Conservation (phyloP, 2,113 vertebrate genomes). For the Neogale vison region DNA sequence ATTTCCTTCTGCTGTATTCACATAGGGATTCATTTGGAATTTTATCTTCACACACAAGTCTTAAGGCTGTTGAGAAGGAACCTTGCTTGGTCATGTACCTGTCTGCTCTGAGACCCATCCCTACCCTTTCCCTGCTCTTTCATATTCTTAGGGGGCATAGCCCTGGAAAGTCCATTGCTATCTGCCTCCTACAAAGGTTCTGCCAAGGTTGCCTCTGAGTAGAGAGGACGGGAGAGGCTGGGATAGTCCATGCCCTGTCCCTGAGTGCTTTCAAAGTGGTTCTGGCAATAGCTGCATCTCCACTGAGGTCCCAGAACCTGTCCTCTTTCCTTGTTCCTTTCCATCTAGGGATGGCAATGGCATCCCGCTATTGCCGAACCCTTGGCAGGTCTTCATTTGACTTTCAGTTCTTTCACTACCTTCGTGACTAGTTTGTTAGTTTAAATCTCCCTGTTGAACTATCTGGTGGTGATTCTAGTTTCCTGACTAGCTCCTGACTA, state of each 20-base stretch:
- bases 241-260: fast-evolving
- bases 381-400: not conserved
- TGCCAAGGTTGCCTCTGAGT: not conserved
- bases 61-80: conserved; percentile 16
- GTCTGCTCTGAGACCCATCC: not conserved
- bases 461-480: not conserved
- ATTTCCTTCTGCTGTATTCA: not conserved
- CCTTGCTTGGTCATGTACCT: not conserved
- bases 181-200: not conserved
- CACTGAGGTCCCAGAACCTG: not conserved
- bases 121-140: not conserved
- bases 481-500: not conserved
- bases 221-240: not conserved
- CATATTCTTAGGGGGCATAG: not conserved
- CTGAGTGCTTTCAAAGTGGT: not conserved
- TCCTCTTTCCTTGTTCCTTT: not conserved
- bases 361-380: not conserved
- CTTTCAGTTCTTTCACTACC: not conserved
- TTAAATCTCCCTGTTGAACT: not conserved
- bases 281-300: not conserved
- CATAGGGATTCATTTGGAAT: not conserved
- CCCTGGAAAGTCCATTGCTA: not conserved
- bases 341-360: not conserved
- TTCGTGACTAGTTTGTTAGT: not conserved
- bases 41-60: not conserved